Conservation (phyloP, 2,113 vertebrate genomes). For the Plecturocebus donacophilus region DNA sequence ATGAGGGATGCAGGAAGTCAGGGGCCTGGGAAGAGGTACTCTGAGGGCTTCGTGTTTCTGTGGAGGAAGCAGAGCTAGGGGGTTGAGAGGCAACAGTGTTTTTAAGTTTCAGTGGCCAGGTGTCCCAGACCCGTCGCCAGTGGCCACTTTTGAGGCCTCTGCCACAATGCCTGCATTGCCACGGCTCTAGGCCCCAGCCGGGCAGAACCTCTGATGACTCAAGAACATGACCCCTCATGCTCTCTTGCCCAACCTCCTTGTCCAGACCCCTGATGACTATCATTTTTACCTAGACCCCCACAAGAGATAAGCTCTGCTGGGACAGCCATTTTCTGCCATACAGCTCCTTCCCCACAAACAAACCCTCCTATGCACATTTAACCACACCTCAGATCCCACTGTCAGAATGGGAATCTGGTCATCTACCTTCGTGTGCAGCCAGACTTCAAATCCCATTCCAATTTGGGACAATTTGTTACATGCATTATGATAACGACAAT, state of each 20-base stretch:
- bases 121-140: not conserved
- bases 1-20: not conserved
- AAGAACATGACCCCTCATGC: not conserved
- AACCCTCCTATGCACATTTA: not conserved
- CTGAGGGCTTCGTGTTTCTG: not conserved
- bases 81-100: not conserved
- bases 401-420: accelerated
- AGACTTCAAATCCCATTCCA: not conserved
- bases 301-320: not conserved
- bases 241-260: not conserved
- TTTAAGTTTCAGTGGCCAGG: not conserved
- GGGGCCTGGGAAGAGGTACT: not conserved
- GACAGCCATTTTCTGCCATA: not conserved
- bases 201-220: not conserved
- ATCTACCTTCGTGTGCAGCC: not conserved
- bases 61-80: not conserved
- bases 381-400: not conserved
- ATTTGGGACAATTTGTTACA: not conserved
- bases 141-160: not conserved
- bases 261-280: not conserved
- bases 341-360: not conserved
- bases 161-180: not conserved
- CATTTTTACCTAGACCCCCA: not conserved
- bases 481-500: not conserved
- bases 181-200: not conserved